Evolutionary conservation across 2,888 invertebrate genomes (phyloP).

Genomic region (Craniophora ligustri): DNA sequence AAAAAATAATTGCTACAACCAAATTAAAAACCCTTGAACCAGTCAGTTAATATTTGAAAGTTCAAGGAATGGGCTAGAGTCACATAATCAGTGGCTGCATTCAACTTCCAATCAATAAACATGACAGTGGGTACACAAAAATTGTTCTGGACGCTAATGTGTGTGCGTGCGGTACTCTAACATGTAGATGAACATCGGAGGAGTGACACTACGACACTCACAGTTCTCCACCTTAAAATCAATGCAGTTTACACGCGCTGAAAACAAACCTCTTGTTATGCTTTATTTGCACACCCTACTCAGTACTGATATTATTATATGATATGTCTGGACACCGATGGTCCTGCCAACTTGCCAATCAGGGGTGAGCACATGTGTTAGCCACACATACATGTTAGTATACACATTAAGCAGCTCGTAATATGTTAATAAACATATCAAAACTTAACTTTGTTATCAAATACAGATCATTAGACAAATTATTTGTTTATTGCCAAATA

Average conservation of each 20-base stretch:
- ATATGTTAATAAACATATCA: slow-evolving; percentile 30
- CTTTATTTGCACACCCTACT: slow-evolving; percentile 77
- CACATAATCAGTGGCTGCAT: not conserved
- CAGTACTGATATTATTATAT: slow-evolving; percentile 31
- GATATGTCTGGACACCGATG: slow-evolving; percentile 21
- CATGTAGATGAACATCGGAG: slow-evolving; percentile 82
- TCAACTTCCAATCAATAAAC: slow-evolving; percentile 24
- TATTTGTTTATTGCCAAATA: slow-evolving; percentile 33
- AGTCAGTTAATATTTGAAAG: not conserved
- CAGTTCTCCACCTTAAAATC: slow-evolving; percentile 90
- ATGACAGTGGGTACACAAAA: slow-evolving; percentile 55
- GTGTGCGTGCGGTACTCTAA: slow-evolving; percentile 84
- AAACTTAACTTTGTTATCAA: slow-evolving; percentile 29
- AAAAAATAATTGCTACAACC: slow-evolving; percentile 3
- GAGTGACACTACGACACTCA: slow-evolving; percentile 88
- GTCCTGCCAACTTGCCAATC: slow-evolving; percentile 12
- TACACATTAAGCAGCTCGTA: slow-evolving; percentile 58
- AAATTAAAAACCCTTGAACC: slow-evolving; percentile 3
- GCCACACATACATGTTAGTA: slow-evolving; percentile 54
- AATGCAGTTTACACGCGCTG: slow-evolving; percentile 89
- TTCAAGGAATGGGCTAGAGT: not conserved
- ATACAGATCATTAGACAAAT: slow-evolving; percentile 22
- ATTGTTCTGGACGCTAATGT: slow-evolving; percentile 67
- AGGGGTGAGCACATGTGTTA: slow-evolving; percentile 48
- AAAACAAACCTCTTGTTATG: slow-evolving; percentile 87